These are phyloP conservation scores for Antidorcas marsupialis DNA, from an alignment of 2,113 vertebrate genomes.

Conservation along the genomic window DNA sequence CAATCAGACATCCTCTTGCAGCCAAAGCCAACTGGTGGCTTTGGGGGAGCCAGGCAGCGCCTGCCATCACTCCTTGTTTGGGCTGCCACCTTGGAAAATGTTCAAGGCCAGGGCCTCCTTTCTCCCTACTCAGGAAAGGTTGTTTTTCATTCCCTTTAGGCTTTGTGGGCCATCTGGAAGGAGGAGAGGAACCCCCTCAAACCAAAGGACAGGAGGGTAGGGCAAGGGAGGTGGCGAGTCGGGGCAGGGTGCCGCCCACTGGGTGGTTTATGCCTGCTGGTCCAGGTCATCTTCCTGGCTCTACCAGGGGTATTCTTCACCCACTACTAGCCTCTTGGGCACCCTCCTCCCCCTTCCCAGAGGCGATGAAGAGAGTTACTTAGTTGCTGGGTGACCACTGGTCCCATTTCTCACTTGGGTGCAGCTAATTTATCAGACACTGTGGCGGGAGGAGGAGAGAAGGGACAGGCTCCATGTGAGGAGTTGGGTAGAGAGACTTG, in stretches of 20 bases:
- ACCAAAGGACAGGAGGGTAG: background rate
- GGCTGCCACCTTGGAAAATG: background rate
- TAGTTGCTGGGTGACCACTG: background rate
- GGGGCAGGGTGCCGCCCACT: background rate
- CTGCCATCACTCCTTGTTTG: too few relatives aligned
- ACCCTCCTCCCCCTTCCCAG: background rate
- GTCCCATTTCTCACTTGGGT: background rate
- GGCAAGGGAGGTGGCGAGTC: background rate
- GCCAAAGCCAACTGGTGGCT: background rate
- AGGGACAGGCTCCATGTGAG: accelerated
- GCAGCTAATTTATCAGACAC: background rate
- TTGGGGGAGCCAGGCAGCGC: background rate
- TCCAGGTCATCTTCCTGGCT: too few relatives aligned
- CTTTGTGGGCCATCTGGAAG: background rate
- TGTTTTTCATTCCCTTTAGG: background rate
- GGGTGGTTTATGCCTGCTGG: background rate
- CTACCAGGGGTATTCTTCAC: background rate
- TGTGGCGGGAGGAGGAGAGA: accelerated
- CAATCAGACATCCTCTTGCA: background rate
- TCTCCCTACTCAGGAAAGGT: background rate
- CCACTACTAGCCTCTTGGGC: accelerated
- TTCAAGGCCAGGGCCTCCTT: background rate
- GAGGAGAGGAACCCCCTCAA: background rate
- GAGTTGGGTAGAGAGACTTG: accelerated
- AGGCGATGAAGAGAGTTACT: background rate